Evolutionary conservation across 2,797 vertebrate species (phyloP).

Genomic region (Dromococcyx pavoninus): DNA sequence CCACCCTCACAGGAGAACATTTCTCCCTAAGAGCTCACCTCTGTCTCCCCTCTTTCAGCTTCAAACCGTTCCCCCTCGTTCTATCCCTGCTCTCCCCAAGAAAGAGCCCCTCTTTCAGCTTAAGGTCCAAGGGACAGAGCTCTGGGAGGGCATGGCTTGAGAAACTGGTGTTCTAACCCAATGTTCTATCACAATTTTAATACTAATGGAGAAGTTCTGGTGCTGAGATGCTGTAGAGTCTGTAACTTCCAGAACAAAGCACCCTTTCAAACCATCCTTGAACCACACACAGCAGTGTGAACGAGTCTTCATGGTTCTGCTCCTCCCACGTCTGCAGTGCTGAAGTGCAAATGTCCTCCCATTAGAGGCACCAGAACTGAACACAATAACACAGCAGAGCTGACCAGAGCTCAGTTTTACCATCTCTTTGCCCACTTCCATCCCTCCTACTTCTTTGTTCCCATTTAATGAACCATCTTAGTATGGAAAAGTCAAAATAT

Average conservation of each 20-base stretch:
- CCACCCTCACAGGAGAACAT: no score
- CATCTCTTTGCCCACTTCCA: not conserved
- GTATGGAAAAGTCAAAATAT: not conserved
- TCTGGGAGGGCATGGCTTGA: not conserved
- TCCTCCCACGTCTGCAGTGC: not conserved
- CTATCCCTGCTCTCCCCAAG: no score
- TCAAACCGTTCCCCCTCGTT: no score
- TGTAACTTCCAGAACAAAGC: not conserved
- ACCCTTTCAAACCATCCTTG: not conserved
- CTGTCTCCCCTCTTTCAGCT: no score
- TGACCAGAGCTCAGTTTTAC: not conserved
- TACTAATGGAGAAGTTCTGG: not conserved
- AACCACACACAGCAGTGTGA: fast-evolving
- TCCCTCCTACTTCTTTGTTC: not conserved
- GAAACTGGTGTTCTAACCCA: not conserved
- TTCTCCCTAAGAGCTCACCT: no score
- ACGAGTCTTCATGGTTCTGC: not conserved
- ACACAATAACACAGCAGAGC: fast-evolving
- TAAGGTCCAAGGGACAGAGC: fast-evolving
- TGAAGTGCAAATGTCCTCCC: not conserved
- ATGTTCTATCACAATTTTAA: not conserved
- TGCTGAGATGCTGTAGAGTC: not conserved
- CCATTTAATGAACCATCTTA: not conserved
- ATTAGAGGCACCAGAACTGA: not conserved
- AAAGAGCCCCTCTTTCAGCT: no score